Conservation (phyloP, 2,113 vertebrate genomes). For the Taxidea taxus region DNA sequence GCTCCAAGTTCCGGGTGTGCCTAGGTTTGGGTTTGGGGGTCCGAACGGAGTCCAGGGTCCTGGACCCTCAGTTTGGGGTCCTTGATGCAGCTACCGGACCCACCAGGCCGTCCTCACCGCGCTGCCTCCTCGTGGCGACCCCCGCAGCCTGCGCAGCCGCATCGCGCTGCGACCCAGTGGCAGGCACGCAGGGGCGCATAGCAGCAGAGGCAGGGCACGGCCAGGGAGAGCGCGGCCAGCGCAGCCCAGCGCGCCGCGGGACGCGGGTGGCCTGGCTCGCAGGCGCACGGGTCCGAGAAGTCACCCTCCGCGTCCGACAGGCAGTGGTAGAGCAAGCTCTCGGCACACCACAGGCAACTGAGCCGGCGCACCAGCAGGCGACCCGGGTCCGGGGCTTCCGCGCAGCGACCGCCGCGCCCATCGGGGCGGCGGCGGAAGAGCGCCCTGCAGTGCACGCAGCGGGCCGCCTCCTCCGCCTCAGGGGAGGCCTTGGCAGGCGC, state of each 20-base stretch:
- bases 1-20: conserved; percentile 51
- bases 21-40: conserved; percentile 58
- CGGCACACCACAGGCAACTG: conserved; percentile 95
- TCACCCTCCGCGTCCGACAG: conserved; percentile 96
- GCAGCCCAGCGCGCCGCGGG: conserved; percentile 94
- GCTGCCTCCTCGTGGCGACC: conserved; percentile 91
- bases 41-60: conserved; percentile 30
- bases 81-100: conserved; percentile 22
- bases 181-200: conserved; percentile 93
- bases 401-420: conserved; percentile 92
- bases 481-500: conserved; percentile 55
- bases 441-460: conserved; percentile 94
- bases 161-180: conserved; percentile 92
- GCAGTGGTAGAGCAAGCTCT: conserved; percentile 96
- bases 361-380: conserved; percentile 91
- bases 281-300: conserved; percentile 96
- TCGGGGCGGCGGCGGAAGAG: conserved; percentile 91
- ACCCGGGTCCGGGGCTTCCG: conserved; percentile 92
- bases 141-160: conserved; percentile 91
- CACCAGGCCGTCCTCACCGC: conserved; percentile 83
- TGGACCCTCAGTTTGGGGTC: conserved; percentile 38
- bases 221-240: conserved; percentile 90
- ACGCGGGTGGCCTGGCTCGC: conserved; percentile 90
- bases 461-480: conserved; percentile 74
- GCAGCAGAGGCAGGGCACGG: conserved; percentile 97